These are phyloP conservation scores for Sesia apiformis DNA, from an alignment of 2,888 invertebrate genomes.

Conservation along the genomic window DNA sequence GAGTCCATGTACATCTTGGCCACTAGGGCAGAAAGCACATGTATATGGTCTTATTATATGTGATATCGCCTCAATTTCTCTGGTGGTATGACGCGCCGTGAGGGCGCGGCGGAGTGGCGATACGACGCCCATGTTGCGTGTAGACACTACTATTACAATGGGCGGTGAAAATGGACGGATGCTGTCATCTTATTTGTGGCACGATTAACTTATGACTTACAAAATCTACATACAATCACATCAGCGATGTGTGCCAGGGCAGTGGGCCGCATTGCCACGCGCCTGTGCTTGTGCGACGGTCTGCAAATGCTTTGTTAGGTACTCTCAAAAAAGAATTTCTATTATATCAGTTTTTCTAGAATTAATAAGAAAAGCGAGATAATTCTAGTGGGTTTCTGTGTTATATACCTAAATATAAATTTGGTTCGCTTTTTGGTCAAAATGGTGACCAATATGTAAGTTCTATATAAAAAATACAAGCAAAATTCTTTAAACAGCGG, in stretches of 20 bases:
- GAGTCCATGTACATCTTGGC: conserved; percentile 37
- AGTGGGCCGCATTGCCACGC: conserved; percentile 50
- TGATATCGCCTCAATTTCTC: conserved; percentile 62
- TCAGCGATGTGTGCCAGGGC: conserved; percentile 63
- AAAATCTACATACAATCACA: conserved; percentile 71
- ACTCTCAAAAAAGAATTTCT: too few species aligned
- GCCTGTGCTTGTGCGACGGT: conserved; percentile 7
- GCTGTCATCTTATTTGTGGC: conserved; percentile 55
- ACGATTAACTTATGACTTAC: conserved; percentile 61
- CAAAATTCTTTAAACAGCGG: too few species aligned
- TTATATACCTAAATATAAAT: too few species aligned
- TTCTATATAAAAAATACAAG: too few species aligned
- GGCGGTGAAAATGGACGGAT: conserved; percentile 59
- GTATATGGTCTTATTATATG: conserved; percentile 43
- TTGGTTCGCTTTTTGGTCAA: too few species aligned
- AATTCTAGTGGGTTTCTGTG: too few species aligned
- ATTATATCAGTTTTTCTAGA: too few species aligned
- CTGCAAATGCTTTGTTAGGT: neutral
- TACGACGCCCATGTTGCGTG: conserved; percentile 12
- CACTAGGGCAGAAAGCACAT: conserved; percentile 54
- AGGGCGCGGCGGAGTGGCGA: conserved; percentile 22
- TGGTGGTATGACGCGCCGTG: conserved; percentile 20
- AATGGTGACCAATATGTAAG: too few species aligned
- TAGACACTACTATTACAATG: conserved; percentile 31
- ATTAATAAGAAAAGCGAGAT: too few species aligned